Base-by-base conservation (phyloP, 2,888 invertebrate species). In the Morpho helenor region DNA sequence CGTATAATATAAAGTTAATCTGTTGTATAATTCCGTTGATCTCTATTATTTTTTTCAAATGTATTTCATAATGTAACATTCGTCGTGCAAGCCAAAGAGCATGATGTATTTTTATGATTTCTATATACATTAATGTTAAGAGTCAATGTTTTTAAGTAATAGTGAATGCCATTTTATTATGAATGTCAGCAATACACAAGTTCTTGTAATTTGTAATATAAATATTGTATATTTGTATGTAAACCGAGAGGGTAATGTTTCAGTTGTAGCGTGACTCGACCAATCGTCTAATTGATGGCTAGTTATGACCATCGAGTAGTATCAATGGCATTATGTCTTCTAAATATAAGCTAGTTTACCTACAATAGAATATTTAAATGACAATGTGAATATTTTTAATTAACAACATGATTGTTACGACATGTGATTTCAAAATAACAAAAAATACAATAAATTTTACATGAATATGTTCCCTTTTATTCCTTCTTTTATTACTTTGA, bases 341-440 rank as follows among this genome's bases (percentile, higher is more conserved):
- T 87, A 85, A 83, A 68, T 83, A 64, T 89, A 89, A 88, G 88
- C 91, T 92, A 91, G 91, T 87, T 81, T 87, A 90, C 91, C 85
- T 64, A 88, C 88, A 90, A 91, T 91, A 91, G 91, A 92, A 90
- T 91, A 92, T 91, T 90, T 87, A 88, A 92, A 91, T 91, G 91
- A 92, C 90, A 93, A 91, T 93, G 92, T 92, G 92, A 92, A 92
- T 92, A 92, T 92, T 92, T 92, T 92, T 92, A 92, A 92, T 92
- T 73, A 90, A 87, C 88, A 91, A 92, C 89, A 92, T 93, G 91
- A 92, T 92, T 92, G 92, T 90, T 91, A 89, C 85, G 84, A 89
- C 87, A 90, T 91, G 90, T 91, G 88, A 91, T 91, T 91, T 91
- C 89, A 92, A 91, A 91, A 92, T 92, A 92, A 92, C 82, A 83